Evolutionary conservation across 2,797 vertebrate species (phyloP).

Genomic region (Euphonia xanthogaster): DNA sequence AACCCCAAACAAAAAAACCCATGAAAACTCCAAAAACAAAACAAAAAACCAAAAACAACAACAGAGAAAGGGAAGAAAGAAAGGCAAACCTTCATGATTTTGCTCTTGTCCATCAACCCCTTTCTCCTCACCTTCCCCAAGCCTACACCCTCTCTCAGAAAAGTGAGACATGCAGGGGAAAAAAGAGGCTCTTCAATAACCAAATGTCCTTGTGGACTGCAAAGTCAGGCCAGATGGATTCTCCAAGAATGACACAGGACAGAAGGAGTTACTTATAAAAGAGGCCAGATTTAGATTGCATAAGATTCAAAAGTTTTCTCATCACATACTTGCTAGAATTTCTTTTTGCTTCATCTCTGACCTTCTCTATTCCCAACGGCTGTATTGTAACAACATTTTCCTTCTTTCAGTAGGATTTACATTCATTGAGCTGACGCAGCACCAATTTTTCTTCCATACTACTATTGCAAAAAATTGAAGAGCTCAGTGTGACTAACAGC

Average conservation of each 20-base stretch:
- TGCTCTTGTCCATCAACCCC: background rate
- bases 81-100: background rate
- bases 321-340: background rate
- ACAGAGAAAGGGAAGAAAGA: background rate
- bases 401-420: constrained; percentile 4
- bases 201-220: background rate
- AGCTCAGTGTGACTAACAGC: background rate
- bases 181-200: background rate
- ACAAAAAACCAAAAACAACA: too few species aligned
- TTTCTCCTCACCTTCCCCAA: background rate
- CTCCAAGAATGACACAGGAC: background rate
- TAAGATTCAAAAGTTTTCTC: background rate
- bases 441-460: background rate
- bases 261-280: background rate
- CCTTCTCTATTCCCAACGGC: background rate
- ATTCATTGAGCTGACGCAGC: constrained; percentile 13
- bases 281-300: background rate
- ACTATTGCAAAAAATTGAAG: background rate
- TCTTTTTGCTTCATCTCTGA: constrained; percentile 13
- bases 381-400: constrained; percentile 18
- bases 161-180: background rate
- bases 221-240: background rate
- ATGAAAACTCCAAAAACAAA: background rate
- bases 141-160: background rate
- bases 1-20: background rate